Percentiles rank a stretch among this genome's conserved stretches.
phyloP scores from a whole-genome alignment of 2,888 invertebrate species.

The Hyles lineata region DNA sequence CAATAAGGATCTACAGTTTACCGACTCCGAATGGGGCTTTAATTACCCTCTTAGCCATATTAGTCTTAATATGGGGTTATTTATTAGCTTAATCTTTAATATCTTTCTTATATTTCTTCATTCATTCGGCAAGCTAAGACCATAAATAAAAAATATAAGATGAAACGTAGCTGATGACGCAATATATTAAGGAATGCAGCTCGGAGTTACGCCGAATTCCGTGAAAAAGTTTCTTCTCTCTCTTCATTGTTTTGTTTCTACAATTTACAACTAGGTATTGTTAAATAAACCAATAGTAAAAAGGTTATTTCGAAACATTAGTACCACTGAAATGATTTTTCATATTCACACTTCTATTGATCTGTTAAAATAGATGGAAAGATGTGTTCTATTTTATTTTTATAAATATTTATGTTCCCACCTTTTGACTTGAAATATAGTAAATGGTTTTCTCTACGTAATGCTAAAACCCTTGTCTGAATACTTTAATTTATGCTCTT shows the following conservation, averaged over 20 bases:
- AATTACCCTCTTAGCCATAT: background rate
- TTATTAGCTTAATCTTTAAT: background rate
- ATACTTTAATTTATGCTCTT: no score
- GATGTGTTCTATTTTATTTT: no score
- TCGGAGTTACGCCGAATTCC: background rate
- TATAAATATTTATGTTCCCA: no score
- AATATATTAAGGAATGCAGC: conserved; percentile 4
- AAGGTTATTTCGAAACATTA: background rate
- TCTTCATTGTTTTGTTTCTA: background rate
- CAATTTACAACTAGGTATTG: background rate
- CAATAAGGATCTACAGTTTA: background rate
- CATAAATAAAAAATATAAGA: background rate
- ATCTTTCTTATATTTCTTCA: background rate
- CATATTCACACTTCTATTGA: no score
- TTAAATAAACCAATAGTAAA: background rate
- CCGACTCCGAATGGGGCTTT: background rate
- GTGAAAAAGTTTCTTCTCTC: background rate
- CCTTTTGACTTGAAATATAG: no score
- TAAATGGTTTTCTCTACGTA: no score
- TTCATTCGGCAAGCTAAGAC: background rate
- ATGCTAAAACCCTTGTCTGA: no score
- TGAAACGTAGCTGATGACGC: conserved; percentile 1
- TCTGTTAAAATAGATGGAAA: no score
- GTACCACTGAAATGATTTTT: no score
- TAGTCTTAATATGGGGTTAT: background rate